Base-by-base conservation (phyloP, 2,113 vertebrate species). In the Lasiurus borealis region DNA sequence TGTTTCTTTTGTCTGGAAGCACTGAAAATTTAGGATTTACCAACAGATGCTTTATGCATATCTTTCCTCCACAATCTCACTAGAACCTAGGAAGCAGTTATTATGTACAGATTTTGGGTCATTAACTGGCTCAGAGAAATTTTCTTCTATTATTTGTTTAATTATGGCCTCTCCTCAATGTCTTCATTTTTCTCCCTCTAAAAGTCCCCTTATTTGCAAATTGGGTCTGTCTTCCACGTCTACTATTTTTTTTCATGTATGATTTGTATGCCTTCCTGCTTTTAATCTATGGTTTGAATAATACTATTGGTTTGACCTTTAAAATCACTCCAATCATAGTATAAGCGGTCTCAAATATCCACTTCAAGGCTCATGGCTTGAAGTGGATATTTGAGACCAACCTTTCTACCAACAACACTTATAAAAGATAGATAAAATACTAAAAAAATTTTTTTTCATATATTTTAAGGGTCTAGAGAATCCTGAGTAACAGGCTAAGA, bases 181-280 rank as follows among this genome's bases (percentile, higher is more conserved):
- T 85, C 64, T 94, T 85, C 88, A 21, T 62, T 77, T 94, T 66
- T 85, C 44, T 90, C 66, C 52, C 54, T 85, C 52, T 80, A 80
- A 52, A 85, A 73, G 44, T 23, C 54, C 52, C 73, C 72, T 34
- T 71, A 64, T 34, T 64, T 73, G 34, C 72, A 85, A 85, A 50
- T 19, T 85, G 82, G 46, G 40, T 89, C 48, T 69, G 54, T 62
- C 23, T 54, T 78, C 25, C 72, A 77, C 10, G 31, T 90, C 57
- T n/a, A 72, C 31, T 54, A 4, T 40, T 75, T 62, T 77, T 69
- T 84, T 40, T 73, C 46, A 69, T n/a, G 19, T 21, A 27, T 44
- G 31, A 50, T 57, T 15, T 78, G 36, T 69, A 21, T 78, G 15
- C 54, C 15, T 71, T 94, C 71, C 62, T 62, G 72, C 19, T 71